Base-by-base conservation (phyloP, 2,113 vertebrate genomes). In the Toxotes jaculatrix region DNA sequence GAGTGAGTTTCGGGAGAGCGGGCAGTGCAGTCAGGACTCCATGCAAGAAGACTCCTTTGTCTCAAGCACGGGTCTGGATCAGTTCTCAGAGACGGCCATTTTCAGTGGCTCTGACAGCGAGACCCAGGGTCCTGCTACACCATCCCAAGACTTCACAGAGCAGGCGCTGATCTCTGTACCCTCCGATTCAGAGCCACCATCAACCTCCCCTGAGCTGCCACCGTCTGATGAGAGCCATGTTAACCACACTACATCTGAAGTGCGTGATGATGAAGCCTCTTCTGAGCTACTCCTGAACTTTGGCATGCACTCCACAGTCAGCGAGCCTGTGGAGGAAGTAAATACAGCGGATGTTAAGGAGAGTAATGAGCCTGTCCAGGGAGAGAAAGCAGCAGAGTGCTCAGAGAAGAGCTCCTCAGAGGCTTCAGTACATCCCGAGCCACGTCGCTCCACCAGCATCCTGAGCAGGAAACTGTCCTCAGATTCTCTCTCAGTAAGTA, bases 21-120 rank as follows among this genome's bases (percentile, higher is more conserved):
- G 88, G 40, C 85, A 89, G 73, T 94, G 90, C 85, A 95, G 93
- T 66, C 95, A 95, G 74, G 93, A 95, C 83, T 93, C 94, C 19
- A 92, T 85, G 82, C 91, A 86, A 7, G 94, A 95, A 34, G 93
- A 94, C 77, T 92, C 93, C 2, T 89, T 93, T 11, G 82, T 92
- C 21, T 93, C 90, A 57, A 91, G 91, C 84, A 61, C 88, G 0
- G 88, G 89, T 56, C 36, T 86, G 0, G 91, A 95, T 59, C 91
- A 77, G 49, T 77, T 86, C 70, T 90, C 85, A 0, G 94, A 94
- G 43, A 90, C 73, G 5, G 59, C 81, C 10, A 17, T 87, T 19
- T 92, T 88, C 80, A 93, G 90, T 9, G 72, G 91, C 21, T 93
- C 91, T 0, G 91, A 94, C 62, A 73, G 84, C 16, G 93, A 95